Percentiles rank a stretch among this genome's conserved stretches.
Conservation (phyloP, 1,140 invertebrate genomes). For the Aphaenogaster rudis region DNA sequence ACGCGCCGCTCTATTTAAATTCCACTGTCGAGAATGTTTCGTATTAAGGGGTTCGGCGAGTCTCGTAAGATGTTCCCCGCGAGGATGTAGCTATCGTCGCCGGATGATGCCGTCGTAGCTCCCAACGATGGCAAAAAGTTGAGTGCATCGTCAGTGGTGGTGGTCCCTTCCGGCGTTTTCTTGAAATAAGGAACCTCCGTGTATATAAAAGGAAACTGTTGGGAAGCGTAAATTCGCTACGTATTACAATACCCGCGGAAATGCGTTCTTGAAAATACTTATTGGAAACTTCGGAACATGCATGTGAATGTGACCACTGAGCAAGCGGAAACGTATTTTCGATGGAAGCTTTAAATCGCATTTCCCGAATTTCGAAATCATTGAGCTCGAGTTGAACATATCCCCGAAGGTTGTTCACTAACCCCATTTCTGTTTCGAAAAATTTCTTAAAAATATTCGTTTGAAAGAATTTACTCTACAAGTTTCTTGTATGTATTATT, state of each 20-base stretch:
- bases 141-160: conserved; percentile 20
- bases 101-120: conserved; percentile 30
- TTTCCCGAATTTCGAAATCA: neutral
- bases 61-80: neutral
- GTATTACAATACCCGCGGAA: conserved; percentile 15
- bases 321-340: conserved; percentile 36
- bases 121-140: conserved; percentile 50
- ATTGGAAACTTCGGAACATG: neutral
- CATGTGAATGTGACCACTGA: neutral
- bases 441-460: neutral
- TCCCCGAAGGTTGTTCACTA: neutral
- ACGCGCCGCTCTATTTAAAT: conserved; percentile 81
- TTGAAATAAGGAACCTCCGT: conserved; percentile 51
- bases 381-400: neutral
- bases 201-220: conserved; percentile 15
- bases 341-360: conserved; percentile 2
- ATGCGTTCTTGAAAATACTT: conserved; percentile 1
- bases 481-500: neutral
- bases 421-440: neutral
- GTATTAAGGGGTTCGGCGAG: conserved; percentile 71
- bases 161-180: conserved; percentile 40
- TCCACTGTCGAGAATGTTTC: conserved; percentile 74
- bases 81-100: conserved; percentile 35
- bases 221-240: neutral
- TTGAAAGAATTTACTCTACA: neutral